These are phyloP conservation scores for Didymodactylos carnosus DNA, from an alignment of 2,888 invertebrate species.

Conservation along the genomic window DNA sequence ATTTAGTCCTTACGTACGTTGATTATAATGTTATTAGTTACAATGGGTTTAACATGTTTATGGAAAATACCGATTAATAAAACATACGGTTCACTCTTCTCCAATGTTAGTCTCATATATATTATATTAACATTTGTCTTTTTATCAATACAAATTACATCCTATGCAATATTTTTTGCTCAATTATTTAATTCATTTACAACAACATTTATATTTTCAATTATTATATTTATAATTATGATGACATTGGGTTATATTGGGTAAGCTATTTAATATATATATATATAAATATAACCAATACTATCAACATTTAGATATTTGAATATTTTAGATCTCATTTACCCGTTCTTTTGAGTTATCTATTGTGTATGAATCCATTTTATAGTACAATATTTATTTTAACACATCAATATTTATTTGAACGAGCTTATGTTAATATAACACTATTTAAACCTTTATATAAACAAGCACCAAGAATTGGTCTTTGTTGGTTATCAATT, in stretches of 20 bases:
- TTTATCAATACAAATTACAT: neutral
- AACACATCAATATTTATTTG: neutral
- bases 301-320: neutral
- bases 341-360: too few species aligned
- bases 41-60: too few species aligned
- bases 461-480: neutral
- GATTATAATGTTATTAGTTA: too few species aligned
- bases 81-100: neutral
- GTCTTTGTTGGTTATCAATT: neutral
- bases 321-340: neutral
- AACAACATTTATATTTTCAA: neutral
- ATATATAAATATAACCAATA: too few species aligned
- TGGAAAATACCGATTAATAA: neutral
- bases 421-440: neutral
- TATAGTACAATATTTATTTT: neutral
- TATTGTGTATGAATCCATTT: neutral
- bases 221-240: neutral
- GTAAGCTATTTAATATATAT: too few species aligned
- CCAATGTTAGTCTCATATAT: neutral
- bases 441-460: neutral
- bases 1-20: too few species aligned
- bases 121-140: neutral
- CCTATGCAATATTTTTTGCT: neutral
- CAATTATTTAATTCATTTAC: neutral
- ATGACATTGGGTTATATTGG: too few species aligned